phyloP scores from a whole-genome alignment of 2,888 invertebrate genomes.

The Cerceris rybyensis region DNA sequence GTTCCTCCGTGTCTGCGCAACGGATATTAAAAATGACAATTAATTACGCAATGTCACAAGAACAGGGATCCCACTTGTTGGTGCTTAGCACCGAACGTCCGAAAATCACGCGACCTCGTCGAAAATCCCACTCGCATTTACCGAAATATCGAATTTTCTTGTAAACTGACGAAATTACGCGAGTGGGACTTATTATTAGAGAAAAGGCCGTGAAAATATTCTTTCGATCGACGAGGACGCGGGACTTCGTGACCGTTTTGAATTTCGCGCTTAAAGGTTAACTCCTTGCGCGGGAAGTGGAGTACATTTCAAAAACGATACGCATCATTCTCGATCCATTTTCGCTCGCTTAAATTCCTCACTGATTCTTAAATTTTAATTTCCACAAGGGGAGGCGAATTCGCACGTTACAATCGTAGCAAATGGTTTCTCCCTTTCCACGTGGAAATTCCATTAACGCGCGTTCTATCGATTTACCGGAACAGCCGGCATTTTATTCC shows the following conservation, averaged over 20 bases:
- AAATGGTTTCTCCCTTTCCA: neutral
- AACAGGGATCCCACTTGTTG: conserved; percentile 9
- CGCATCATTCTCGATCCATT: conserved; percentile 18
- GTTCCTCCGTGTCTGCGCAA: neutral
- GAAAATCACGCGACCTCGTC: neutral
- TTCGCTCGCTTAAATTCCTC: conserved; percentile 14
- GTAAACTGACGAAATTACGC: no score
- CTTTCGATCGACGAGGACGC: neutral
- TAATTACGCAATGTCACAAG: conserved; percentile 28
- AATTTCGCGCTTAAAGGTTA: conserved; percentile 31
- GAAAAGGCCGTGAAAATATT: no score
- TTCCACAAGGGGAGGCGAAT: neutral
- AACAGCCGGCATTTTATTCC: neutral
- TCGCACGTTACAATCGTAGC: neutral
- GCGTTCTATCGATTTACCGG: neutral
- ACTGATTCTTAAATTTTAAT: conserved; percentile 10
- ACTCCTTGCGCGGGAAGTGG: conserved; percentile 43
- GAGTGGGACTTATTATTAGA: no score
- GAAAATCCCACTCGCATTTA: neutral
- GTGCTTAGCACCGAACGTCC: conserved; percentile 7
- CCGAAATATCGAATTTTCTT: no score
- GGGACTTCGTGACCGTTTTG: conserved; percentile 12
- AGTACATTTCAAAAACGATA: conserved; percentile 51
- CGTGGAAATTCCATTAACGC: neutral
- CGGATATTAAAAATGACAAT: conserved; percentile 40